Evolutionary conservation across 2,797 vertebrate genomes (phyloP), one percentile per base, ranked within the genome.

Genomic region (Bufotes viridis): DNA sequence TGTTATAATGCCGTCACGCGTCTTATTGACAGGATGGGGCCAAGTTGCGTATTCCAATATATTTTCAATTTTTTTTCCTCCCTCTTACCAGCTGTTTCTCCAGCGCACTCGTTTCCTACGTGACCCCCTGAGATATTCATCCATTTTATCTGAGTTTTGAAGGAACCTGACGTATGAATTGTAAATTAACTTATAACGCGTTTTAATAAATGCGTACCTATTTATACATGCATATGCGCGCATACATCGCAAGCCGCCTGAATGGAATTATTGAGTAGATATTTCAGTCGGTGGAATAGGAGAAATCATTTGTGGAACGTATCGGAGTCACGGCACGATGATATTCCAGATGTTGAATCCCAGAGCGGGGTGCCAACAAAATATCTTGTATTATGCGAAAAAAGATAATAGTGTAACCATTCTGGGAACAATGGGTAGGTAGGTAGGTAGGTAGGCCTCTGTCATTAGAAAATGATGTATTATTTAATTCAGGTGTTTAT

Each of bases 151-250:
- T 20, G 53, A 65, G 60, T 78, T 76, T 78, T 12, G 84, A 85
- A 67, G 17, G 72, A 78, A 78, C 72, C 84, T 85, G 78, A 63
- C 24, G 61, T 78, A 65, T 85, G 84, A 85, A 85, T 85, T 85
- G 84, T 76, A 85, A 85, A 85, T 85, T 22, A 60, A 85, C 60
- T 78, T 85, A 85, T 85, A 85, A 85, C 17, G 84, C 74, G 63
- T 53, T 85, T 78, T 85, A 85, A 85, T 85, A 85, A 85, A 76
- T 85, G 84, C 84, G 51, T 55, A 78, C 72, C 84, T 85, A 85
- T 85, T 83, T 85, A 85, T 78, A 85, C 58, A 78, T 85, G 84
- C 84, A 85, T 85, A 85, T 67, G 84, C 29, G 74, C 76, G 84
- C 84, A 53, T 85, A 85, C 84, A 63, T 85, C 42, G 60, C 74